A percentile compares a stretch with the other conserved stretches of the same genome.
phyloP scores from a whole-genome alignment of 2,888 invertebrate genomes.

The Phragmatobia fuliginosa region DNA sequence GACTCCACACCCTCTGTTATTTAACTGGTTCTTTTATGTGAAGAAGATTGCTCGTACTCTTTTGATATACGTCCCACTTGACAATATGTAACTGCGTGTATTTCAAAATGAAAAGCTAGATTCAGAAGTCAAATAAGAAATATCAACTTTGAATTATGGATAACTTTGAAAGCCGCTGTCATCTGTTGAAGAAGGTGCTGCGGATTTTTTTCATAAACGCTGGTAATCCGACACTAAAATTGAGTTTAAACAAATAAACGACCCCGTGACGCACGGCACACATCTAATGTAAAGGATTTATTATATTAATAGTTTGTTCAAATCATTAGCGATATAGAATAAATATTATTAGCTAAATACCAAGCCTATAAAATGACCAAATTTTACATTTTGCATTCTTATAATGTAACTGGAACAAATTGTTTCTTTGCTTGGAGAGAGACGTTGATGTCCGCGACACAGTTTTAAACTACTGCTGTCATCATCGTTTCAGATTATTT shows the following conservation, averaged over 20 bases:
- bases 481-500: too few species aligned
- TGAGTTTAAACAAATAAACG: constrained; percentile 77
- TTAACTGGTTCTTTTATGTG: too few species aligned
- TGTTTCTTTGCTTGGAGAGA: too few species aligned
- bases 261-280: constrained; percentile 59
- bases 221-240: constrained; percentile 80
- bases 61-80: too few species aligned
- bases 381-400: too few species aligned
- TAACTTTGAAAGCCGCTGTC: constrained; percentile 62
- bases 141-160: neutral
- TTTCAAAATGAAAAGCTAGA: neutral
- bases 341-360: too few species aligned
- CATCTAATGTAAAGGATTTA: constrained; percentile 65
- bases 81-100: neutral
- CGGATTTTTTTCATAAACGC: constrained; percentile 74
- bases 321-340: constrained; percentile 22
- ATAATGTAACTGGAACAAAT: too few species aligned
- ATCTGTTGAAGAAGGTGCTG: constrained; percentile 45
- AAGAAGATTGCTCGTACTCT: neutral
- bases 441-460: too few species aligned
- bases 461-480: too few species aligned
- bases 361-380: too few species aligned
- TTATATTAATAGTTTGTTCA: constrained; percentile 50
- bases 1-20: too few species aligned
- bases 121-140: neutral